Percentiles rank a stretch among this genome's conserved stretches.
These are phyloP conservation scores for Myiopsitta monachus DNA, from an alignment of 2,113 vertebrate genomes.

Conservation along the genomic window DNA sequence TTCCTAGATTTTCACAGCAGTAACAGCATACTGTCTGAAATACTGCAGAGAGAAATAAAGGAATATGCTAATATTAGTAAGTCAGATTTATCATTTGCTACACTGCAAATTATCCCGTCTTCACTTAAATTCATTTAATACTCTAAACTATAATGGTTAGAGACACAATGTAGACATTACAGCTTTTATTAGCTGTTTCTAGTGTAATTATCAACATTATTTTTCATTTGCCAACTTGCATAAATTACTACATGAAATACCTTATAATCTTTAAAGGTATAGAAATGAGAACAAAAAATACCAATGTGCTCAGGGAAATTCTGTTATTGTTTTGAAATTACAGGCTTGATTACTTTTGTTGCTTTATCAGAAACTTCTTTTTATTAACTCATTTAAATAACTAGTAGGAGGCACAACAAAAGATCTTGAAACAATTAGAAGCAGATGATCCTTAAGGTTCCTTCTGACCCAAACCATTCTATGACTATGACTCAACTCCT, in stretches of 20 bases:
- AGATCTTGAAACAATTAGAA: neutral
- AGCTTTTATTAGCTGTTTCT: neutral
- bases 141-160: neutral
- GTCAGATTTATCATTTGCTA: neutral
- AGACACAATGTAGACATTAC: neutral
- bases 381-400: conserved; percentile 46
- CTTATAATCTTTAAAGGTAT: neutral
- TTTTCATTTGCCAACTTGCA: conserved; percentile 1
- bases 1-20: neutral
- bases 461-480: neutral
- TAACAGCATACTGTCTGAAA: neutral
- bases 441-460: neutral
- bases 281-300: conserved; percentile 63
- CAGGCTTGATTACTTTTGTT: conserved; percentile 64
- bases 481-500: neutral
- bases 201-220: neutral
- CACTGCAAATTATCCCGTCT: neutral
- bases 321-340: conserved; percentile 57
- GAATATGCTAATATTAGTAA: neutral
- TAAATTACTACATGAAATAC: neutral
- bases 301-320: conserved; percentile 54
- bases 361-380: conserved; percentile 43
- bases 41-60: neutral
- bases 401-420: neutral
- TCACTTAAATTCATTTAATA: conserved; percentile 17